Evolutionary conservation across 2,888 invertebrate species (phyloP), one percentile per base, ranked within the genome.

Genomic region (Dynastes hyllus): DNA sequence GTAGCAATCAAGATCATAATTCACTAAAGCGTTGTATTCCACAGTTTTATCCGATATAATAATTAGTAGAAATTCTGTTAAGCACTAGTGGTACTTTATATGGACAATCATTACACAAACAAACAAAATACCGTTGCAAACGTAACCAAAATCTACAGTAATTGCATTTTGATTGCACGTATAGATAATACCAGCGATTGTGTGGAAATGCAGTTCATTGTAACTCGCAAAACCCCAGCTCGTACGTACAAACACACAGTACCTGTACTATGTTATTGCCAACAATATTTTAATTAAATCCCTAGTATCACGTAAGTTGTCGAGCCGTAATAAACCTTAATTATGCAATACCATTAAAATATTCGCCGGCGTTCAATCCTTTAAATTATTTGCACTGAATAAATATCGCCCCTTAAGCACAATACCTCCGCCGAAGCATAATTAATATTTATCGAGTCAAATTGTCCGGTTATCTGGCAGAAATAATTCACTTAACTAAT

Each of bases 281-380:
- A 73, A 75, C 61, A 75, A 61, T 75, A 75, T 75, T 63, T 75
- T 75, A 63, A 75, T 75, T 75, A 75, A 75, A 75, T 45, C 73
- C 45, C 22, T 22, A 45, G 50, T 40, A 27, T 32, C 61, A 63
- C 40, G 73, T 75, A 50, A 22, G 45, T 63, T 63, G 16, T 61
- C 13, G 45, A 61, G 45, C 61, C 61, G 55, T 75, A 71, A 75
- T 75, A 75, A 75, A 75, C 73, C 40, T 75, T 75, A 63, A 75
- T 75, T 75, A 75, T 29, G 45, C 61, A 32, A 45, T 27, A 61
- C 73, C 61, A 2, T 51, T 75, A 63, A 63, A 75, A 69, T 22
- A 51, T 29, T 51, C 51, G 51, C 27, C 11, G 13, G 9, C 66
- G 37, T 32, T 51, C 27, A 69, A 51, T 69, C 27, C 51, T 51